A percentile compares a stretch with the other conserved stretches of the same genome.
Conservation (phyloP, 2,113 vertebrate genomes). For the Rhodinocichla rosea region DNA sequence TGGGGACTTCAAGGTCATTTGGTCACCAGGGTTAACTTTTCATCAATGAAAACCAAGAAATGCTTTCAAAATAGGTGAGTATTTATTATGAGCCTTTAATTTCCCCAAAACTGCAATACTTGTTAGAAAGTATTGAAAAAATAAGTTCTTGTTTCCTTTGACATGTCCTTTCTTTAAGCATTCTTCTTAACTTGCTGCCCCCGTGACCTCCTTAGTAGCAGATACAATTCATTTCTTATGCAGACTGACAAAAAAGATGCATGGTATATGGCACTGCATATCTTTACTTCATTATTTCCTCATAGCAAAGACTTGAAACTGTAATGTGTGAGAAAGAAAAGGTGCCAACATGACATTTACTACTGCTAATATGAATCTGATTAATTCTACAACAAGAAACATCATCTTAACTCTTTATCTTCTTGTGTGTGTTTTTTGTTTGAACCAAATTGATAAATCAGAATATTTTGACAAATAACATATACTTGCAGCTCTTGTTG, state of each 20-base stretch:
- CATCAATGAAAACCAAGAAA: slow-evolving; percentile 15
- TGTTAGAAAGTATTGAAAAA: slow-evolving; percentile 57
- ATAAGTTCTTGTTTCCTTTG: slow-evolving; percentile 74
- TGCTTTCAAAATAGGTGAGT: neutral
- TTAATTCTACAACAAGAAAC: slow-evolving; percentile 84
- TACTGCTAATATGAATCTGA: slow-evolving; percentile 91
- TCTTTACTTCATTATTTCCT: slow-evolving; percentile 91
- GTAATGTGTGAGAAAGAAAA: slow-evolving; percentile 84
- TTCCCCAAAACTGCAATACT: slow-evolving; percentile 56
- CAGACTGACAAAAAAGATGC: slow-evolving; percentile 90
- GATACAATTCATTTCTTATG: slow-evolving; percentile 92
- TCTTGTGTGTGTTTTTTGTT: slow-evolving; percentile 44
- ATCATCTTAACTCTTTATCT: slow-evolving; percentile 80
- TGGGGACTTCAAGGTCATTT: slow-evolving; percentile 22
- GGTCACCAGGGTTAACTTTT: slow-evolving; percentile 39
- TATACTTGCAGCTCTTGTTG: slow-evolving; percentile 8
- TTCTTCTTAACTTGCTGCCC: slow-evolving; percentile 76
- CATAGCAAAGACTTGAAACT: slow-evolving; percentile 82
- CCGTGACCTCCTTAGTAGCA: slow-evolving; percentile 82
- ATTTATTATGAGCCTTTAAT: slow-evolving; percentile 28
- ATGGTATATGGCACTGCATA: slow-evolving; percentile 92
- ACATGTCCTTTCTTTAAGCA: slow-evolving; percentile 74
- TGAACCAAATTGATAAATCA: slow-evolving; percentile 41
- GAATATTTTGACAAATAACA: slow-evolving; percentile 35
- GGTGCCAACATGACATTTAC: slow-evolving; percentile 90